Base-by-base conservation (phyloP, 2,113 vertebrate species). In the Notarius quadriscutis region DNA sequence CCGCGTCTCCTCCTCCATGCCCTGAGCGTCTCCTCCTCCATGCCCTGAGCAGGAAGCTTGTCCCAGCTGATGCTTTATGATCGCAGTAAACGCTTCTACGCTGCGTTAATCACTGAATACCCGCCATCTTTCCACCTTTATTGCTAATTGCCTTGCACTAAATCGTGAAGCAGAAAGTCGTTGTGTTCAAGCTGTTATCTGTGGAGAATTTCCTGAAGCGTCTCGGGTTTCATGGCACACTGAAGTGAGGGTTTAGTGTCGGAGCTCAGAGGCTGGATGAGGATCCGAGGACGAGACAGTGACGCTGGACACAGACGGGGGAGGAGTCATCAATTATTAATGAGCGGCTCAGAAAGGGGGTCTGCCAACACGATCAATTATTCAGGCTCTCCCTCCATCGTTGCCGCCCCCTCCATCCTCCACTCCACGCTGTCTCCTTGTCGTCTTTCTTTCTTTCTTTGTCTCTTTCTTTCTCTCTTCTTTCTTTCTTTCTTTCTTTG, bases 321-420 rank as follows among this genome's bases (percentile, higher is more conserved):
- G 84, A 81, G 84, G 88, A 79, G 65, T 84, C 50, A 89, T 92
- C 84, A 86, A 92, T 92, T 90, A 92, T 92, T 92, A 50, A 92
- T 34, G 41, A 34, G 51, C 34, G 79, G 83, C 81, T 41, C 84
- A 57, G 63, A 90, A 83, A 87, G 87, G 57, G 89, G 88, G 88
- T 83, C 86, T 88, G 89, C 89, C 63, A 85, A 85, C 63, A 34
- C 60, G 84, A 91, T 92, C 84, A 91, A 92, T 91, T 88, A 92
- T 91, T 91, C 87, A 91, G 51, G 48, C 30, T 63, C 41, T 65
- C 50, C 51, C 81, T 72, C 2, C n/a, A 17, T 69, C 41, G 51
- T 34, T 57, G 7, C 5, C 17, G 17, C 25, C 27, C 50, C 63
- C 27, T 86, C 48, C 34, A 11, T 69, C 77, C 11, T 55, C n/a